Evolutionary conservation across 2,888 invertebrate species (phyloP), one percentile per base, ranked within the genome.

Genomic region (Argyra leucocephala): DNA sequence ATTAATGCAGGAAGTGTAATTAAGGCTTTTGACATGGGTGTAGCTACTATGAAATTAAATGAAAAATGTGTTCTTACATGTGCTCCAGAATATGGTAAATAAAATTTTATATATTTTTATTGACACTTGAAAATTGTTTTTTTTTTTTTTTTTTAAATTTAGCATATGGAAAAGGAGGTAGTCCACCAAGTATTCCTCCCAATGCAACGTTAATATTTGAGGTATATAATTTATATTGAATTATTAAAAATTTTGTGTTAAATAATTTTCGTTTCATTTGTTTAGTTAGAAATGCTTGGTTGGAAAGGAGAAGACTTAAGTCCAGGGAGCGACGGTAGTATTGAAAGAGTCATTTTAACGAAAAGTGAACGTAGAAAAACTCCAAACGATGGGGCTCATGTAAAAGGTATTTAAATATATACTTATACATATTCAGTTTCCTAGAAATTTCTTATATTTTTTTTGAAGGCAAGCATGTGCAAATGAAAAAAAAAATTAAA

Each of bases 21-120:
- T 69, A 91, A 91, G 81, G 95, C 89, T 80, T 98, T 96, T 91
- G 97, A 98, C 74, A 84, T 93, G 70, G 96, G 95, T 31, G 89
- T 98, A 21, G 90, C 91, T 0, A 90, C 93, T 0, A 98, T 99
- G 98, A 91, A 89, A 78, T 88, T 88, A 72, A 92, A 93, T 0
- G 96, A 97, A 80, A 82, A 89, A 64, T 89, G 92, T 62, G 82
- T 87, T 64, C 80, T 98, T 63, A 91, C 89, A 0, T 94, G 96
- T 81, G 87, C 88, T 63, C 84, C 96, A 0, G 88, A 93, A 67
- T 97, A 95, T 81, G 48, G 48, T 48, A 48, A 48, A 48, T n/a
- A n/a, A 15, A 15, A 48, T 48, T 15, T 37, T 10, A 26, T 37
- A 12, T 37, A 48, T 3, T 3, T 12, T n/a, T 48, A 18, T 48